Evolutionary conservation across 2,797 vertebrate genomes (phyloP), one percentile per base, ranked within the genome.

Genomic region (Takifugu ocellatus): DNA sequence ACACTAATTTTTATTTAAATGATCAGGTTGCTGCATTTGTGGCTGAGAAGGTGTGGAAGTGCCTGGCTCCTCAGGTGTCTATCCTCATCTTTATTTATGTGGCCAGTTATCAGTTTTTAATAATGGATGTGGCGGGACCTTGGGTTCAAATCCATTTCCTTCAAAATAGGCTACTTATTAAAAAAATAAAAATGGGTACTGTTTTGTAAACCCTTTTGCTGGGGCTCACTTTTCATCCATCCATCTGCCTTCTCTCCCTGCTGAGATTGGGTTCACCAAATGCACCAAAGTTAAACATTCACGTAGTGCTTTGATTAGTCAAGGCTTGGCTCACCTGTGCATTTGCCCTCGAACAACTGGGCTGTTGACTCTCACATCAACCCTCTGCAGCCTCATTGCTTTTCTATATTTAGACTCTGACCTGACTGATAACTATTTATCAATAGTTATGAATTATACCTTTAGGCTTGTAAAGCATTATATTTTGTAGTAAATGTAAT

Each of bases 201-300:
- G 80, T 82, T 85, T 84, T 87, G 81, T 80, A 68, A 79, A 75
- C 59, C 71, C 56, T 74, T 77, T 39, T 29, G 17, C 61, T 46
- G 43, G 33, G 17, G 36, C 58, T 44, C 3, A 3, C 70, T 79
- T 58, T 81, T 61, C 68, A 33, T 66, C 31, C 67, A 63, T 67
- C 67, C 77, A 56, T 51, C 70, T 43, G 2, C 70, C 70, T 60
- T 56, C 57, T 72, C 60, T 74, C 66, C 76, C 79, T 59, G 74
- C 82, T 83, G 84, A 81, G 82, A 86, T 69, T 51, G 74, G 84
- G 75, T 86, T 85, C 80, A 79, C 72, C 69, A 58, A 39, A 79
- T 80, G 81, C 68, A 70, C 79, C 92, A 92, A 93, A 93, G 93
- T 94, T 92, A 93, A 91, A 92, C 86, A 88, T 87, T 77, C 74